Percentiles rank a stretch among this genome's conserved stretches.
phyloP scores from a whole-genome alignment of 2,797 vertebrate species.

The Gallirallus australis region DNA sequence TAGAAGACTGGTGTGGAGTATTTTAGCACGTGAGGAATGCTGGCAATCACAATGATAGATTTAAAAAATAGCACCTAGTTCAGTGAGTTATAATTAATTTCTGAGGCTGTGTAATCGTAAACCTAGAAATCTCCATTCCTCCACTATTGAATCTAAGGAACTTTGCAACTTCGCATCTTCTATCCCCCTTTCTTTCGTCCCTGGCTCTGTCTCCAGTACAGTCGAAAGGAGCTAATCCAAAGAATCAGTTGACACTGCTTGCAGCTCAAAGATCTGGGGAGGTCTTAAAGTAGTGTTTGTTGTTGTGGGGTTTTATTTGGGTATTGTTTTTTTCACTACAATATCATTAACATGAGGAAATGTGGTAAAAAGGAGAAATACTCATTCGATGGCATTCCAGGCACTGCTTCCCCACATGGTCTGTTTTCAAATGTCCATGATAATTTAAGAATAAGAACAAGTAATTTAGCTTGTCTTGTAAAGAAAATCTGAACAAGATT shows the following conservation, averaged over 20 bases:
- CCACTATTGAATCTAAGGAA: neutral
- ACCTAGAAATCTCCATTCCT: neutral
- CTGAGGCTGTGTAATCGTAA: neutral
- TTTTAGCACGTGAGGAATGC: neutral
- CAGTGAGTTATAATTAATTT: neutral
- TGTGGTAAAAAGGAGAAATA: neutral
- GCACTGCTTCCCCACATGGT: neutral
- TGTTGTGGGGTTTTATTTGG: no score
- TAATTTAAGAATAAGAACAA: neutral
- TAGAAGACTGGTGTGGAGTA: neutral
- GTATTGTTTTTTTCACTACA: no score
- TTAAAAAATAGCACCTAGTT: neutral
- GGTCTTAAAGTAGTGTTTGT: neutral
- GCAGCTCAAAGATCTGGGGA: neutral
- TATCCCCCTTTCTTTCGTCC: neutral
- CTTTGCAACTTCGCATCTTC: neutral
- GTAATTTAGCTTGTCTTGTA: neutral
- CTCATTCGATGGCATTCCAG: neutral
- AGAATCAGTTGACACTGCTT: neutral
- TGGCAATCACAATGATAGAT: neutral
- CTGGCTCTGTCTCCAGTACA: neutral
- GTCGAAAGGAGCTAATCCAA: neutral
- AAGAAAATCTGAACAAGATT: neutral
- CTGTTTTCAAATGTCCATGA: neutral
- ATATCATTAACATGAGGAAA: neutral